Conservation (phyloP, 2,113 vertebrate species). For the Mobula hypostoma region DNA sequence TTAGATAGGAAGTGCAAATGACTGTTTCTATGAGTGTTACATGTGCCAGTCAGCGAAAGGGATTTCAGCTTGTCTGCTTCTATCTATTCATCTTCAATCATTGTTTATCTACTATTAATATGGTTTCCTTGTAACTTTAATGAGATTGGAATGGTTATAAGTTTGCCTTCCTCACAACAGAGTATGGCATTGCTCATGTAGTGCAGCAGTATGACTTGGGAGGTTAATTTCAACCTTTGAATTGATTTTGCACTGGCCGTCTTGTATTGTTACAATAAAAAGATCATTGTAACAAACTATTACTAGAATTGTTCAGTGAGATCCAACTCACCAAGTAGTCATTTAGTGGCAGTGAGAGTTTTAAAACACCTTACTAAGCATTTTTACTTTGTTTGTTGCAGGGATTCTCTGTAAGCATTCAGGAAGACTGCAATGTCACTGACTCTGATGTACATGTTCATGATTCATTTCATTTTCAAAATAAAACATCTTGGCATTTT, state of each 20-base stretch:
- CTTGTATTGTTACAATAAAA: neutral
- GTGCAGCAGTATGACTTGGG: neutral
- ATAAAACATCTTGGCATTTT: neutral
- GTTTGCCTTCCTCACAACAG: neutral
- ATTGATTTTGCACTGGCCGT: neutral
- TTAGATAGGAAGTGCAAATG: neutral
- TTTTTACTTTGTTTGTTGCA: neutral
- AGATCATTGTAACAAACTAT: neutral
- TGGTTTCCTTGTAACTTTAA: neutral
- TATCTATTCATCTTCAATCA: neutral
- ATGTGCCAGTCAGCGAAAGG: neutral
- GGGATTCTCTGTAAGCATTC: neutral
- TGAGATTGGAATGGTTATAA: neutral
- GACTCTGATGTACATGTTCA: neutral
- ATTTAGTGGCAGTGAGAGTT: neutral
- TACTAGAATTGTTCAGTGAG: neutral
- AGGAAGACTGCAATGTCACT: neutral
- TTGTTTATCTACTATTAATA: neutral
- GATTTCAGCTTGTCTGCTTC: neutral
- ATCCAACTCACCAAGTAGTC: neutral
- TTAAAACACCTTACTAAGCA: neutral
- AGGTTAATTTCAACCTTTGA: slow-evolving; percentile 18
- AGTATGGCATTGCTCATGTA: neutral
- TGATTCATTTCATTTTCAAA: no score
- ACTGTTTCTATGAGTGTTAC: neutral